Evolutionary conservation across 1,140 invertebrate genomes (phyloP), one percentile per base, ranked within the genome.

Genomic region (Camponotus floridanus): DNA sequence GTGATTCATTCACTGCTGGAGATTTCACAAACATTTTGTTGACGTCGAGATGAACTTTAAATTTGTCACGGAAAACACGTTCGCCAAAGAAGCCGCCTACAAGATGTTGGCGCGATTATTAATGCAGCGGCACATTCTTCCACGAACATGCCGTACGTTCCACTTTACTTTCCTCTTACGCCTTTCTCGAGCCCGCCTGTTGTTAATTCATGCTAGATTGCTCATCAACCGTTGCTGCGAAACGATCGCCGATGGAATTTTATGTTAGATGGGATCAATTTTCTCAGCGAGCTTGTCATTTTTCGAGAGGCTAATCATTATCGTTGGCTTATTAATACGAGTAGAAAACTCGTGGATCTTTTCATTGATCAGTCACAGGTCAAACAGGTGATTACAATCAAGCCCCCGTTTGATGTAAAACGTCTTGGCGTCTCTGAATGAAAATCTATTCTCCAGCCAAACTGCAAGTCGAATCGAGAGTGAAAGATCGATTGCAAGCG

Each of bases 111-210:
- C 73, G 15, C 15, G 6, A 59, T 13, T 76, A 51, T 31, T 78
- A 65, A 78, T 33, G 31, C 51, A 26, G 1, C 21, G n/a, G n/a
- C 36, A 39, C 64, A 70, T 80, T 80, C 65, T 67, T 70, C 48
- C 78, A 21, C 78, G 65, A 80, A 70, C 64, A 70, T 5, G 21
- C 33, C 64, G 64, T 33, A 51, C 64, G 48, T 80, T 9, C 78
- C 65, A 80, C 78, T 80, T 80, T 55, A 31, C 48, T 65, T 42
- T 59, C 21, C 33, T 57, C 26, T 51, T 80, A 57, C n/a, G 42
- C n/a, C 13, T 68, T 67, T 13, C 76, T 70, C 48, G 39, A 79
- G 33, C 51, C 48, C 7, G 65, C 33, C 42, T 59, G 39, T 26
- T 42, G 48, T 80, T 51, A 42, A 70, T 70, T 39, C 36, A 48